Evolutionary conservation across 2,888 invertebrate species (phyloP).

Genomic region (Diarsia dahlii): DNA sequence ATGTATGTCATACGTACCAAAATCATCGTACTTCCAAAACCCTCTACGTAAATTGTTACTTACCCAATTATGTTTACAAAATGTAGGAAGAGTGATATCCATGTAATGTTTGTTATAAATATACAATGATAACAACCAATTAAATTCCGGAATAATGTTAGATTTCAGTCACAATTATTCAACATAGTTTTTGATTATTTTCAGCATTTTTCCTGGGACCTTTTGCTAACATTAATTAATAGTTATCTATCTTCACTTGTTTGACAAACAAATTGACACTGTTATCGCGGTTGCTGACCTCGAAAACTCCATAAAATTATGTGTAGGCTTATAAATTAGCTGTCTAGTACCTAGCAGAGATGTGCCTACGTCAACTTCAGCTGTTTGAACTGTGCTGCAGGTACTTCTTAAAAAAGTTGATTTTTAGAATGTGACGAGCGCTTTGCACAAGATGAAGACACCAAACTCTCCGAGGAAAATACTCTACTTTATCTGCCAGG

Average conservation of each 20-base stretch:
- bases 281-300: slow-evolving; percentile 61
- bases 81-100: too few relatives aligned
- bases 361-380: slow-evolving; percentile 3
- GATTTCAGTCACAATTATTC: not conserved
- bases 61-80: too few relatives aligned
- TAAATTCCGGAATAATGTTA: not conserved
- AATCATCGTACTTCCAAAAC: too few relatives aligned
- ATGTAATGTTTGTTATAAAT: too few relatives aligned
- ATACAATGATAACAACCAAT: not conserved
- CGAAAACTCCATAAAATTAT: slow-evolving; percentile 65
- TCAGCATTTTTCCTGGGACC: not conserved
- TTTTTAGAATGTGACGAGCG: not conserved
- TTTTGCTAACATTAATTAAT: slow-evolving; percentile 38
- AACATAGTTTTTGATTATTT: slow-evolving; percentile 3
- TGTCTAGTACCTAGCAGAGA: slow-evolving; percentile 23
- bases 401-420: not conserved
- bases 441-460: not conserved
- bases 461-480: not conserved
- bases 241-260: slow-evolving; percentile 66
- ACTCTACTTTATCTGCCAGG: not conserved
- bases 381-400: not conserved
- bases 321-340: slow-evolving; percentile 46
- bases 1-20: too few relatives aligned
- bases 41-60: too few relatives aligned
- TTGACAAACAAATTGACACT: slow-evolving; percentile 61